Evolutionary conservation across 2,888 invertebrate genomes (phyloP).

Genomic region (Xanthia togata): DNA sequence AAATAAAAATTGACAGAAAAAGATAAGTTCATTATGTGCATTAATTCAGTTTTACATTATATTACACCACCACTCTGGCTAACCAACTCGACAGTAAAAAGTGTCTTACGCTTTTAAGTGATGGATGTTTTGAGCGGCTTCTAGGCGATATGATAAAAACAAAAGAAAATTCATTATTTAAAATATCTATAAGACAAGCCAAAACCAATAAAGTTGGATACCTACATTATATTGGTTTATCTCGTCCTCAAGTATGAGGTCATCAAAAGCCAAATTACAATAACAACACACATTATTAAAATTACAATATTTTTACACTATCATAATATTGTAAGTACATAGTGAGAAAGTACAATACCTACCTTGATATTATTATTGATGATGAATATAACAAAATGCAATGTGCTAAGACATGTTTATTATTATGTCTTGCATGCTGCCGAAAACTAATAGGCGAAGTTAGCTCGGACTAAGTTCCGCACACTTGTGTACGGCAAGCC

Average conservation of each 20-base stretch:
- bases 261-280: not conserved
- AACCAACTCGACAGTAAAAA: not conserved
- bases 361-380: not conserved
- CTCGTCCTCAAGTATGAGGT: not conserved
- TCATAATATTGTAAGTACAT: not conserved
- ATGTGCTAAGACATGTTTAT: conserved; percentile 63
- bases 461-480: conserved; percentile 71
- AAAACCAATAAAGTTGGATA: not conserved
- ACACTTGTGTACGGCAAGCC: conserved; percentile 73
- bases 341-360: not conserved
- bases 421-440: conserved; percentile 65
- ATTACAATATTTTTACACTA: not conserved
- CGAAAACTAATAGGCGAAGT: conserved; percentile 76
- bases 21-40: too few species aligned
- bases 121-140: not conserved
- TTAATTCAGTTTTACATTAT: too few species aligned
- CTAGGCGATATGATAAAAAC: not conserved
- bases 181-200: too few species aligned
- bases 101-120: not conserved
- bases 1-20: too few species aligned
- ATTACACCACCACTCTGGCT: not conserved
- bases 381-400: conserved; percentile 15
- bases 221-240: not conserved
- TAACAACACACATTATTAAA: too few species aligned
- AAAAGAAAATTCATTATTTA: not conserved